Base-by-base conservation (phyloP, 2,797 vertebrate genomes). In the Heteromormyrus szaboi region DNA sequence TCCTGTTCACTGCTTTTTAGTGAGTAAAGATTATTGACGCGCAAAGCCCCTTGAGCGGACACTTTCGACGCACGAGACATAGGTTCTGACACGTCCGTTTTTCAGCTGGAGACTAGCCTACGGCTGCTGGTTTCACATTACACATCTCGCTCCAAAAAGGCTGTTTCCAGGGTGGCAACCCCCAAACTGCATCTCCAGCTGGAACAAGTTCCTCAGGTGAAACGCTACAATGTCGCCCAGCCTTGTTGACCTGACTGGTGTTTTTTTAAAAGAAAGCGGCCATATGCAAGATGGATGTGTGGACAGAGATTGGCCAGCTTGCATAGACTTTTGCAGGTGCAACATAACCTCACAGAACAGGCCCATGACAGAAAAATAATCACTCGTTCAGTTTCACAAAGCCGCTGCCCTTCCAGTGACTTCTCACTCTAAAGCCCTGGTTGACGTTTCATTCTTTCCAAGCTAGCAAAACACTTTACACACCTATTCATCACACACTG, bases 61-160 rank as follows among this genome's bases (percentile, higher is more conserved):
- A 76, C 68, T 41, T 76, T 76, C 33, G 33, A 41, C 68, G 68
- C 41, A 81, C 41, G 8, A 81, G 76, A 46, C 76, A 81, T 81
- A 81, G 76, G 76, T 46, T 81, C 76, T 81, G 76, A 81, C 76
- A 81, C 41, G 76, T 81, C 76, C 76, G 17, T 81, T 3, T 79
- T 46, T 81, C 76, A 46, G 76, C 76, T 81, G 37, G 76, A 81
- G 41, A 81, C 76, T 81, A 46, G 41, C 76, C 41, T 46, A 46
- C 41, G 76, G 76, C 76, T 46, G 76, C 76, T 81, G 76, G 76
- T 46, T 81, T 81, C 76, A 81, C 22, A 33, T 53, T 85, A 33
- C 51, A 85, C 84, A 17, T 85, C 51, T 53, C 48, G 2, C 84
- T 54, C 84, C 51, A 85, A 19, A 11, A 54, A 51, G 14, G 50